phyloP scores from a whole-genome alignment of 2,113 vertebrate genomes.

The Seriola rivoliana region DNA sequence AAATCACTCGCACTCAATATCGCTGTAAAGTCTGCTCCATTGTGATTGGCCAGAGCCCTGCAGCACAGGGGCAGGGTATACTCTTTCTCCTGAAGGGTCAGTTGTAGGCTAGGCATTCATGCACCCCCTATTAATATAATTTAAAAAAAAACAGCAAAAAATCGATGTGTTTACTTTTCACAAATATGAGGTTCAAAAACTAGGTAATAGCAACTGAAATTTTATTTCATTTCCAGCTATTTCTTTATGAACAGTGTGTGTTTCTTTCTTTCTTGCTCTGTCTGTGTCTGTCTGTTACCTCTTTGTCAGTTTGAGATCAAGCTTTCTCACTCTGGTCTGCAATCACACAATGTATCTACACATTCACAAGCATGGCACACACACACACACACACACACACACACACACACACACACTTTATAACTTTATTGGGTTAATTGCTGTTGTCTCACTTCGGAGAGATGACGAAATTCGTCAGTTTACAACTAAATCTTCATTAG shows the following conservation, averaged over 20 bases:
- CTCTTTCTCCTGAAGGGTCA: not conserved
- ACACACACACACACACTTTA: constrained; percentile 27
- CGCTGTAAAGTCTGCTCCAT: constrained; percentile 46
- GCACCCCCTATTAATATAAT: too few relatives aligned
- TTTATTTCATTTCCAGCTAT: too few relatives aligned
- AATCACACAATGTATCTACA: not conserved
- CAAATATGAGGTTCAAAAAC: too few relatives aligned
- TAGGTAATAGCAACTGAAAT: too few relatives aligned
- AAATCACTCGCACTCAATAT: constrained; percentile 30
- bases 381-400: not conserved
- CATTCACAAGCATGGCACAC: too few relatives aligned
- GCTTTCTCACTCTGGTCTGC: constrained; percentile 41
- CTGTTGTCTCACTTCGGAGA: constrained; percentile 37
- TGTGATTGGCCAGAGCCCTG: constrained; percentile 80
- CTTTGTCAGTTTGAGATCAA: not conserved
- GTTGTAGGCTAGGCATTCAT: not conserved
- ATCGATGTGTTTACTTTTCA: too few relatives aligned
- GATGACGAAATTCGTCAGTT: constrained; percentile 63
- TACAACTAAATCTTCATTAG: constrained; percentile 76
- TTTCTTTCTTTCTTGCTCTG: not conserved
- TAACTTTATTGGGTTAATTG: constrained; percentile 51
- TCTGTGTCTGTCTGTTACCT: not conserved
- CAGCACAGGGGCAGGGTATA: constrained; percentile 31
- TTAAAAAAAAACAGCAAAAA: not conserved
- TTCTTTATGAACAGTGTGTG: not conserved